Conservation (phyloP, 2,113 vertebrate species). For the Ceratotherium simum region DNA sequence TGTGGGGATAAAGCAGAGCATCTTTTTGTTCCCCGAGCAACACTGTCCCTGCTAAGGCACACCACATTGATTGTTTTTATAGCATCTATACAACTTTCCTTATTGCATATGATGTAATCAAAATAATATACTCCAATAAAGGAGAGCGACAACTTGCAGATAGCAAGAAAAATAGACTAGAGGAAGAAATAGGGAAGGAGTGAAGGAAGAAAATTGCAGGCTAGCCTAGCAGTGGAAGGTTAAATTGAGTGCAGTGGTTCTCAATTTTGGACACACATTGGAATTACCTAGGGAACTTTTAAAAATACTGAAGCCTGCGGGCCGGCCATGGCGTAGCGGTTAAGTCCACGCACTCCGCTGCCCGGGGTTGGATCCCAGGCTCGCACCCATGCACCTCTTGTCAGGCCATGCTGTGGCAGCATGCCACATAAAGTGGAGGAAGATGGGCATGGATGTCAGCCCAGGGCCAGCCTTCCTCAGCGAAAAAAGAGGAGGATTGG, state of each 20-base stretch:
- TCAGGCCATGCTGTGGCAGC: too few relatives aligned
- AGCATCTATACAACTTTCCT: background rate
- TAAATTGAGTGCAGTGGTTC: background rate
- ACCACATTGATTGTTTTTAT: background rate
- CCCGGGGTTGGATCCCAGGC: too few relatives aligned
- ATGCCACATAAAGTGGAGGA: too few relatives aligned
- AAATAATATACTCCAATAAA: background rate
- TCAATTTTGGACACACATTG: background rate
- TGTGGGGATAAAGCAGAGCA: background rate
- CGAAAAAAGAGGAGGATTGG: too few relatives aligned
- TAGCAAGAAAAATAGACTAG: background rate
- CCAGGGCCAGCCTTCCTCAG: too few relatives aligned
- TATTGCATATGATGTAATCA: background rate
- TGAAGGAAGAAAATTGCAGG: background rate
- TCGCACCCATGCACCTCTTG: too few relatives aligned
- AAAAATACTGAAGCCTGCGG: background rate
- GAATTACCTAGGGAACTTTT: background rate
- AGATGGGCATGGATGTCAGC: too few relatives aligned
- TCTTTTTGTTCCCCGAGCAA: background rate
- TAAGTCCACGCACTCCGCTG: too few relatives aligned
- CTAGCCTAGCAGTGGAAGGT: background rate
- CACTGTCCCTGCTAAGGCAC: background rate
- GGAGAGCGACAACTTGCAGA: background rate
- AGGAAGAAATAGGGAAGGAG: background rate
- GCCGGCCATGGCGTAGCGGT: too few relatives aligned